A percentile compares a stretch with the other conserved stretches of the same genome.
phyloP scores from a whole-genome alignment of 2,797 vertebrate genomes.

The Tapera naevia region DNA sequence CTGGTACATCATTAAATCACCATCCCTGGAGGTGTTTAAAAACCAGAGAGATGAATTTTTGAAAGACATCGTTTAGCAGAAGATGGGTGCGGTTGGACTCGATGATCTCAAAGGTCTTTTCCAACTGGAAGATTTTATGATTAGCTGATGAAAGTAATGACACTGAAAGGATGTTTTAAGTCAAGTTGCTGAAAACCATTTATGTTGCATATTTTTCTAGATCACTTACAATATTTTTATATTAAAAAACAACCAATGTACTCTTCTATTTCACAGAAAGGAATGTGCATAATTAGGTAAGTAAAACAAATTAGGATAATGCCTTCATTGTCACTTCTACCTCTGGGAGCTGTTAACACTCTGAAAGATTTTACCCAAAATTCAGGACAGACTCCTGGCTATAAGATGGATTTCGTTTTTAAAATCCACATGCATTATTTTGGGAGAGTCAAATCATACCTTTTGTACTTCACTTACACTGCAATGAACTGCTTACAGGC shows the following conservation, averaged over 20 bases:
- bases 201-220: not conserved
- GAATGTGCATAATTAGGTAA: not conserved
- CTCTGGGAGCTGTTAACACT: not conserved
- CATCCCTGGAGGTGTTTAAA: too few species aligned
- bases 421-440: not conserved
- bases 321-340: not conserved
- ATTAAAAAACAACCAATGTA: not conserved
- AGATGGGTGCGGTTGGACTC: too few species aligned
- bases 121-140: too few species aligned
- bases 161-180: not conserved
- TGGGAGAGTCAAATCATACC: not conserved
- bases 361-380: not conserved
- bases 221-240: not conserved
- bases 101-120: too few species aligned
- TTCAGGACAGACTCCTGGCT: not conserved
- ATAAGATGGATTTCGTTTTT: not conserved
- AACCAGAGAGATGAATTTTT: too few species aligned
- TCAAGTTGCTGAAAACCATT: not conserved
- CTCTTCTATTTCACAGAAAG: not conserved
- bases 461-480: not conserved
- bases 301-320: not conserved
- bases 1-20: not conserved
- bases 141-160: not conserved
- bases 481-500: not conserved
- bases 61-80: too few species aligned